Evolutionary conservation across 2,797 vertebrate genomes (phyloP).

Genomic region (Phrynocephalus vlangalii): DNA sequence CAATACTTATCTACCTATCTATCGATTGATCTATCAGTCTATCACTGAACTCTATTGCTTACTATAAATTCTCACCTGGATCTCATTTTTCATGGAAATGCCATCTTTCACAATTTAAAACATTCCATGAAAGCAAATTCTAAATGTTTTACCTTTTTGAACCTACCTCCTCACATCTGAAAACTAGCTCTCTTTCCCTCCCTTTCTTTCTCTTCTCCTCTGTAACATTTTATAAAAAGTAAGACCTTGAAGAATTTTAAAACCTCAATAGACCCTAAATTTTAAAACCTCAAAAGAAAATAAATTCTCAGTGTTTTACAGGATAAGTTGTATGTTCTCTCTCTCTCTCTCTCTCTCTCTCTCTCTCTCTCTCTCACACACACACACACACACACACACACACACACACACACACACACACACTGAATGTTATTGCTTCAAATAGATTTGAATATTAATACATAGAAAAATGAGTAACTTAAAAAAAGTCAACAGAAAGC

Average conservation of each 20-base stretch:
- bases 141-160: neutral
- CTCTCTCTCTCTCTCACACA: too few species aligned
- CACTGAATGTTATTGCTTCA: conserved; percentile 23
- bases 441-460: neutral
- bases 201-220: too few species aligned
- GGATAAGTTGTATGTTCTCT: neutral
- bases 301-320: neutral
- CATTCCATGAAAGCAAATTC: neutral
- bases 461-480: too few species aligned
- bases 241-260: neutral
- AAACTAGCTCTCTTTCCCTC: too few species aligned
- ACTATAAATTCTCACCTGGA: neutral
- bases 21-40: neutral
- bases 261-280: neutral
- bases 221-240: too few species aligned
- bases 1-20: neutral
- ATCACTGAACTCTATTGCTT: neutral
- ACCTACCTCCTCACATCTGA: too few species aligned
- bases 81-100: neutral
- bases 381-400: too few species aligned
- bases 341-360: too few species aligned
- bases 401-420: neutral
- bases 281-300: neutral
- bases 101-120: neutral
- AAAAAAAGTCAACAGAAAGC: too few species aligned